A percentile compares a stretch with the other conserved stretches of the same genome.
Evolutionary conservation across 1,140 invertebrate species (phyloP).

Genomic region (Drosophila chauvacae): DNA sequence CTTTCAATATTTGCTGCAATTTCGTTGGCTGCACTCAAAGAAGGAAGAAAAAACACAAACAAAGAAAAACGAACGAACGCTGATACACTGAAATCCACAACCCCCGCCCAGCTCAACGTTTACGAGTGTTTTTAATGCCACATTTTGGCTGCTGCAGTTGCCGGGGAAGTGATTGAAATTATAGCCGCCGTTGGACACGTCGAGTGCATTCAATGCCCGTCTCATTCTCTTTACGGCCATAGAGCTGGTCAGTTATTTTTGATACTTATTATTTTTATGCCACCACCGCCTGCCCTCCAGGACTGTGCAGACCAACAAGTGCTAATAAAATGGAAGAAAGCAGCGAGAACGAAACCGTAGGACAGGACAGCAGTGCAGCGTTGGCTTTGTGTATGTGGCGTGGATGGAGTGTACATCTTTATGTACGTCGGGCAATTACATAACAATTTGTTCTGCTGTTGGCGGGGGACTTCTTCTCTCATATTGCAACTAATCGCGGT

Average conservation of each 20-base stretch:
- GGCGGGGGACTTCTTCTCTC: background rate
- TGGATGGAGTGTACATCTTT: slow-evolving; percentile 26
- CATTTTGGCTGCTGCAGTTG: slow-evolving; percentile 60
- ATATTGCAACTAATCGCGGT: slow-evolving; percentile 44
- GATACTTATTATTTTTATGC: slow-evolving; percentile 69
- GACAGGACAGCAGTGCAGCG: slow-evolving; percentile 5
- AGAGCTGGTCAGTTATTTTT: slow-evolving; percentile 67
- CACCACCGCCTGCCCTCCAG: background rate
- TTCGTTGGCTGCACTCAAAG: slow-evolving; percentile 38
- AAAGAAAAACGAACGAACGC: background rate
- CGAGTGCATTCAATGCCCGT: slow-evolving; percentile 64
- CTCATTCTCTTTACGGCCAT: slow-evolving; percentile 43
- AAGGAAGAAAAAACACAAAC: background rate
- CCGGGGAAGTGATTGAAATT: slow-evolving; percentile 71
- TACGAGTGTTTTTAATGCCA: slow-evolving; percentile 72
- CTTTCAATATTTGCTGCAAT: slow-evolving; percentile 61
- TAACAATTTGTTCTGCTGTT: slow-evolving; percentile 50
- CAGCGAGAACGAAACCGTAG: background rate
- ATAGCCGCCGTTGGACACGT: slow-evolving; percentile 50
- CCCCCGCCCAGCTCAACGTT: slow-evolving; percentile 28
- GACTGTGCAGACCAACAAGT: slow-evolving; percentile 37
- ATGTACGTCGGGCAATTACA: slow-evolving; percentile 50
- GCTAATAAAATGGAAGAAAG: slow-evolving; percentile 58
- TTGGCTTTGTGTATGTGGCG: slow-evolving; percentile 12
- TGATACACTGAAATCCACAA: slow-evolving; percentile 34